phyloP scores from a whole-genome alignment of 2,797 vertebrate species.

The Myripristis jacobus region DNA sequence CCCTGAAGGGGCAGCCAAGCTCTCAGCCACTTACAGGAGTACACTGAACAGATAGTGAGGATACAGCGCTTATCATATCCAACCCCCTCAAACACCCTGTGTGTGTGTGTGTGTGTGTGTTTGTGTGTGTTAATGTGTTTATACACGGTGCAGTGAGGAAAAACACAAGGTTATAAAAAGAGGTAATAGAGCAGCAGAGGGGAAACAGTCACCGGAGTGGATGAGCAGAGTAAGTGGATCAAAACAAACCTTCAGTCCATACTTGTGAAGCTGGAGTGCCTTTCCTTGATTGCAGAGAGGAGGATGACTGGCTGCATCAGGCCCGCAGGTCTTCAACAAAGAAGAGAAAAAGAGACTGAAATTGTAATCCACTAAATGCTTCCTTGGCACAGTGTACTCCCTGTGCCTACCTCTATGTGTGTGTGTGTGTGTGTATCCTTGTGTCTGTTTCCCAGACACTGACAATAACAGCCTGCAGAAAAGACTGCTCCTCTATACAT shows the following conservation, averaged over 20 bases:
- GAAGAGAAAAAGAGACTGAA: constrained; percentile 51
- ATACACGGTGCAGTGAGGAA: background rate
- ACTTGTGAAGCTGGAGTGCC: constrained; percentile 16
- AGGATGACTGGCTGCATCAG: constrained; percentile 55
- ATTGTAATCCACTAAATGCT: constrained; percentile 63
- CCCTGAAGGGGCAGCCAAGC: constrained; percentile 75
- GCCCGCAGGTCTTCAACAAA: constrained; percentile 43
- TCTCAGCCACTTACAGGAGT: constrained; percentile 70
- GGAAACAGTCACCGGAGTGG: constrained; percentile 25
- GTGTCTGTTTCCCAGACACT: constrained; percentile 33
- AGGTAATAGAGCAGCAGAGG: constrained; percentile 5
- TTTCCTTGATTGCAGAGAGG: constrained; percentile 51
- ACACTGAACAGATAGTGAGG: constrained; percentile 60
- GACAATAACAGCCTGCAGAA: constrained; percentile 41
- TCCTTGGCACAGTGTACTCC: constrained; percentile 43
- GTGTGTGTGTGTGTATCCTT: background rate
- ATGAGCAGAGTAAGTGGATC: constrained; percentile 23
- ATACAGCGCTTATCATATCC: constrained; percentile 44
- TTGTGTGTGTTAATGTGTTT: too few species aligned
- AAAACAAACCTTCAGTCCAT: constrained; percentile 73
- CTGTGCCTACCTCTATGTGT: constrained; percentile 7
- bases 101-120: background rate
- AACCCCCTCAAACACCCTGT: constrained; percentile 10
- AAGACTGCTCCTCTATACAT: constrained; percentile 7
- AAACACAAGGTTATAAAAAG: constrained; percentile 7